Percentiles rank a stretch among this genome's conserved stretches.
These are phyloP conservation scores for Heliconius erato DNA, from an alignment of 2,888 invertebrate genomes.

Conservation along the genomic window DNA sequence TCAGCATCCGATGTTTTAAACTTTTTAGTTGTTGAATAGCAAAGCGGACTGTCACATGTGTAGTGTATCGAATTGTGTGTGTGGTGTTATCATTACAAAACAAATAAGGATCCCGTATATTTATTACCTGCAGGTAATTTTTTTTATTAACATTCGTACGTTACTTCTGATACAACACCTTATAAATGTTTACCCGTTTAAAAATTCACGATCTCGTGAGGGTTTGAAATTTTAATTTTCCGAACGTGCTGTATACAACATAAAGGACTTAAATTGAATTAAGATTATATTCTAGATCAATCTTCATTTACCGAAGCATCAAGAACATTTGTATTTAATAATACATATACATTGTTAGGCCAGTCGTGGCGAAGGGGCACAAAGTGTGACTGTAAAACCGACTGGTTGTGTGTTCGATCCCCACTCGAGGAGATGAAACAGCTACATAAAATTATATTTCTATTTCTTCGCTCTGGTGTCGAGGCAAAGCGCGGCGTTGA, in stretches of 20 bases:
- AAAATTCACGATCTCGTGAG: background rate
- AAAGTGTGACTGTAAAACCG: too few relatives aligned
- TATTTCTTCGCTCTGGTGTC: too few relatives aligned
- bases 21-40: conserved; percentile 78
- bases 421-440: too few relatives aligned
- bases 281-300: background rate
- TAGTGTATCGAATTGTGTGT: conserved; percentile 55
- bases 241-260: conserved; percentile 1
- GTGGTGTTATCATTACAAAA: conserved; percentile 25
- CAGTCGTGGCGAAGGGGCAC: too few relatives aligned
- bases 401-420: too few relatives aligned
- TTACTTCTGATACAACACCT: background rate
- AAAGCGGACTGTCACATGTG: conserved; percentile 73
- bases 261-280: conserved; percentile 8
- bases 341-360: background rate
- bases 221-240: conserved; percentile 20
- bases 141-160: conserved; percentile 7
- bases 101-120: conserved; percentile 10
- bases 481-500: too few relatives aligned
- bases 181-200: background rate
- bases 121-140: conserved; percentile 33
- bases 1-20: conserved; percentile 66
- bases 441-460: too few relatives aligned
- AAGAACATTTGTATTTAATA: background rate
- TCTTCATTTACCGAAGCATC: background rate